These are phyloP conservation scores for Pangasius mekongensis DNA, from an alignment of 2,797 vertebrate species.

Conservation along the genomic window DNA sequence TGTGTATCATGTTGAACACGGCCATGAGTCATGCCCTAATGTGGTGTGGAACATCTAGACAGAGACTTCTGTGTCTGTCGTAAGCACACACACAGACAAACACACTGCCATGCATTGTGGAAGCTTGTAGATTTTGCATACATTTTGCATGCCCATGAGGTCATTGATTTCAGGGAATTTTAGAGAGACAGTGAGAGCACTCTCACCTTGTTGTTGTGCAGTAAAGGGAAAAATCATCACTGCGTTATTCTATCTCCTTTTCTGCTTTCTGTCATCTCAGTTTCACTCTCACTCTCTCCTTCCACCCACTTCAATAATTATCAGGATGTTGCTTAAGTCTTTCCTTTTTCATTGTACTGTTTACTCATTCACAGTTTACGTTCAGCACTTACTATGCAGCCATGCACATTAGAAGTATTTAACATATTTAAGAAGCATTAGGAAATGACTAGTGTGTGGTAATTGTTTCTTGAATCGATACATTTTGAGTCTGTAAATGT, in stretches of 20 bases:
- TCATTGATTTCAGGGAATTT: slow-evolving; percentile 52
- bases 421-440: background rate
- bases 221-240: slow-evolving; percentile 30
- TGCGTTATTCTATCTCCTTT: slow-evolving; percentile 37
- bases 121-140: slow-evolving; percentile 62
- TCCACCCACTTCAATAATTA: background rate
- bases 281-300: slow-evolving; percentile 19
- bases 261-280: slow-evolving; percentile 12
- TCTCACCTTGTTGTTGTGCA: slow-evolving; percentile 37
- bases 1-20: slow-evolving; percentile 18
- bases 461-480: background rate
- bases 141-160: slow-evolving; percentile 66
- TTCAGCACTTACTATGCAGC: background rate
- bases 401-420: background rate
- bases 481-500: background rate
- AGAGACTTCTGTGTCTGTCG: slow-evolving; percentile 48
- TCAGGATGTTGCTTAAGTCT: background rate
- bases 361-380: background rate
- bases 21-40: slow-evolving; percentile 32
- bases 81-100: slow-evolving; percentile 36
- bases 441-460: background rate
- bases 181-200: slow-evolving; percentile 39
- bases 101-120: slow-evolving; percentile 47
- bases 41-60: slow-evolving; percentile 38
- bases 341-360: background rate